Evolutionary conservation across 2,888 invertebrate species (phyloP).

Genomic region (Trichacis sp.): DNA sequence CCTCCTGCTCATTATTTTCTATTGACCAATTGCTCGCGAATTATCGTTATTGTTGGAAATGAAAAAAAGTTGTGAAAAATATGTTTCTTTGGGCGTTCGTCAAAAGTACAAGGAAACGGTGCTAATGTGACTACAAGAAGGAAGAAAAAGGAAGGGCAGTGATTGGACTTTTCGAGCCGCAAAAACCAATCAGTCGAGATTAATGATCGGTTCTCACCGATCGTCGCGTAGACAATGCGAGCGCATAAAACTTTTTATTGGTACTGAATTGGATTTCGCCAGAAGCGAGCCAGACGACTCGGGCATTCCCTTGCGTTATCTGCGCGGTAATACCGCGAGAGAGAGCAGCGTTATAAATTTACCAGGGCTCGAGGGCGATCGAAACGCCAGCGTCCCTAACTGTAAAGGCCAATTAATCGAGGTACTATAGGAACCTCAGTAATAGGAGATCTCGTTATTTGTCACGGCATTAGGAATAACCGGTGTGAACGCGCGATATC

Average conservation of each 20-base stretch:
- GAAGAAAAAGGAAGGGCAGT: conserved; percentile 1
- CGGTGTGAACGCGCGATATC: conserved; percentile 42
- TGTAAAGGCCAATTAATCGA: conserved; percentile 57
- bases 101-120: background rate
- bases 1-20: background rate
- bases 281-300: conserved; percentile 35
- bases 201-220: conserved; percentile 44
- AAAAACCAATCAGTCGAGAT: conserved; percentile 38
- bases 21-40: background rate
- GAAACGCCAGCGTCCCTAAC: conserved; percentile 48
- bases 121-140: background rate
- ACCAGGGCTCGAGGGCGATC: conserved; percentile 42
- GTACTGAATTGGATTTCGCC: conserved; percentile 41
- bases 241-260: conserved; percentile 42
- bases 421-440: conserved; percentile 51
- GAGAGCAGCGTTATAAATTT: conserved; percentile 42
- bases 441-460: conserved; percentile 51
- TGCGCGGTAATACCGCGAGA: conserved; percentile 8
- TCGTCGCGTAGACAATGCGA: conserved; percentile 41
- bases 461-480: conserved; percentile 45
- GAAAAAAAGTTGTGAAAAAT: background rate
- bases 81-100: background rate
- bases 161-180: conserved; percentile 27
- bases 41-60: background rate
- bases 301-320: conserved; percentile 30